Evolutionary conservation across 2,888 invertebrate species (phyloP).

Genomic region (Epinotia demarniana): DNA sequence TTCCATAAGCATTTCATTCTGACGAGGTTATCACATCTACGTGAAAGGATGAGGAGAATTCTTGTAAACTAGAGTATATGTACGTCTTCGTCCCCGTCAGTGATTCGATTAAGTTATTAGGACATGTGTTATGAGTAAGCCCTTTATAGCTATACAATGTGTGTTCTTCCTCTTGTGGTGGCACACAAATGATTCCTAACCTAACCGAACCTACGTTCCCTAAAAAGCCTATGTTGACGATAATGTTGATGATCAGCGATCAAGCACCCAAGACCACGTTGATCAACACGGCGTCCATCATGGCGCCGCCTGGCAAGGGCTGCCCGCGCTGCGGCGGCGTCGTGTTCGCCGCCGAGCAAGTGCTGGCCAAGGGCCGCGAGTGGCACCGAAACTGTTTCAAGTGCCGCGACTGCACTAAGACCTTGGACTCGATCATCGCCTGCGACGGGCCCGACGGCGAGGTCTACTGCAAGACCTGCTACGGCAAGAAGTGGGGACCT

Average conservation of each 20-base stretch:
- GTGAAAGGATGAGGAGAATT: too few species aligned
- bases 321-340: slow-evolving; percentile 96
- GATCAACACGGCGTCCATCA: slow-evolving; percentile 91
- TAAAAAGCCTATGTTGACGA: not conserved
- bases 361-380: slow-evolving; percentile 94
- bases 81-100: too few species aligned
- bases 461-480: slow-evolving; percentile 98
- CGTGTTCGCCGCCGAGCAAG: slow-evolving; percentile 97
- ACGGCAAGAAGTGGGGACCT: slow-evolving; percentile 99
- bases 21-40: too few species aligned
- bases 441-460: slow-evolving; percentile 97
- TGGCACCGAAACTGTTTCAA: slow-evolving; percentile 98
- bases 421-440: slow-evolving; percentile 97
- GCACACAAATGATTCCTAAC: too few species aligned
- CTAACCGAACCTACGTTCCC: too few species aligned
- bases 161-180: too few species aligned
- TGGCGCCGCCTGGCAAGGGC: slow-evolving; percentile 93
- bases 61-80: too few species aligned
- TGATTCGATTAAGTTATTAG: too few species aligned
- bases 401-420: slow-evolving; percentile 96
- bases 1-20: too few species aligned
- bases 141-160: too few species aligned
- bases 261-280: slow-evolving; percentile 90
- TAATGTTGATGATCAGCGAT: slow-evolving; percentile 83
- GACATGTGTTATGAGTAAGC: too few species aligned